Conservation (phyloP, 2,888 invertebrate species). For the Sialis lutaria region DNA sequence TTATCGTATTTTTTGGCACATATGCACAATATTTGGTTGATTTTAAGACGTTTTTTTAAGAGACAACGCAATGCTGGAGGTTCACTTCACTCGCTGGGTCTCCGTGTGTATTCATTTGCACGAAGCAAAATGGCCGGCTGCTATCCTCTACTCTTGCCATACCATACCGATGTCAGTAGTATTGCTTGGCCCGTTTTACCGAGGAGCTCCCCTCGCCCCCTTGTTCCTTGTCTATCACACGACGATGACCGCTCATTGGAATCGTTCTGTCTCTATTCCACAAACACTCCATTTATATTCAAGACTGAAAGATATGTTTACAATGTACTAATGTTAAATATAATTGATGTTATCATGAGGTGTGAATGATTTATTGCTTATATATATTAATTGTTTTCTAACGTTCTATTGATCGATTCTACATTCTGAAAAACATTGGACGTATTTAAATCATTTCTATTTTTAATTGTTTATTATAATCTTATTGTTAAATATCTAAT, state of each 20-base stretch:
- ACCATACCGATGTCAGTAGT: slow-evolving; percentile 4
- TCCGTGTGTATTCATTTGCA: slow-evolving; percentile 5
- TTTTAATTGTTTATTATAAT: too few relatives aligned
- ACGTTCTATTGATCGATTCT: too few relatives aligned
- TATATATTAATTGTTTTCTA: background rate
- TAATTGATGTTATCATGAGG: background rate
- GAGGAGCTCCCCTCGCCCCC: slow-evolving; percentile 2
- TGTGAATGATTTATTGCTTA: background rate
- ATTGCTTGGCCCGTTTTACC: slow-evolving; percentile 8
- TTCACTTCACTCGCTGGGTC: slow-evolving; percentile 2
- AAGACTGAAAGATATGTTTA: slow-evolving; percentile 3
- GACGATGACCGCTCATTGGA: slow-evolving; percentile 6
- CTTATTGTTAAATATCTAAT: too few relatives aligned
- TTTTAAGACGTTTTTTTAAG: background rate
- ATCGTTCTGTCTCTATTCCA: slow-evolving; percentile 3
- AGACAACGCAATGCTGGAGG: background rate
- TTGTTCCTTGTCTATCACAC: slow-evolving; percentile 4
- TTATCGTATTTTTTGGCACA: background rate
- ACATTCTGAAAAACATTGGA: too few relatives aligned
- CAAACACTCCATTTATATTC: slow-evolving; percentile 4
- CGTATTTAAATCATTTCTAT: too few relatives aligned
- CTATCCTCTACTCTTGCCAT: slow-evolving; percentile 5
- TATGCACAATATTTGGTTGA: background rate
- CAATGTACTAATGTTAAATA: slow-evolving; percentile 3
- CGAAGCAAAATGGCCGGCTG: slow-evolving; percentile 8